phyloP scores from a whole-genome alignment of 2,888 invertebrate genomes.

The Heteromurus nitidus region DNA sequence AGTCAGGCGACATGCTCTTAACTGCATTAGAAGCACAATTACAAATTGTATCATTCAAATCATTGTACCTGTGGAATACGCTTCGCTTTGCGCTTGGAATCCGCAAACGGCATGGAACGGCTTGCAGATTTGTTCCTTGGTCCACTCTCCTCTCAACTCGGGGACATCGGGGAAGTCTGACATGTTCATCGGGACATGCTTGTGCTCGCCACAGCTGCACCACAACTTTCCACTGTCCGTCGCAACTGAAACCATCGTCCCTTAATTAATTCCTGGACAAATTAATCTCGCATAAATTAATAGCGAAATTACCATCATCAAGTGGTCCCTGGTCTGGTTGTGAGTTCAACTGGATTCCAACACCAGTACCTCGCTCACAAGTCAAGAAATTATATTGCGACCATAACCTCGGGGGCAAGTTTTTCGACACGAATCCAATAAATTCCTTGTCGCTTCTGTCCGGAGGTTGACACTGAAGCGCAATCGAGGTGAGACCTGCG shows the following conservation, averaged over 20 bases:
- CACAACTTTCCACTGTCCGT: background rate
- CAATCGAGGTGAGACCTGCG: background rate
- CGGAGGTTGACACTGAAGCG: background rate
- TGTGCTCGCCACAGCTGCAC: background rate
- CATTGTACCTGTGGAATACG: background rate
- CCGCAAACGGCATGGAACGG: constrained; percentile 1
- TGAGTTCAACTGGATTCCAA: background rate
- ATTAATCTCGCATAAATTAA: background rate
- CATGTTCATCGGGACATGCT: background rate
- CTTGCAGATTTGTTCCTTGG: background rate
- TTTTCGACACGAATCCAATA: background rate
- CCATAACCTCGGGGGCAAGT: background rate
- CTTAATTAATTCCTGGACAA: too few species aligned
- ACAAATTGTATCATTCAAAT: background rate
- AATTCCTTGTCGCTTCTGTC: background rate
- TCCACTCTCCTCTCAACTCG: background rate
- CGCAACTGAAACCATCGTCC: background rate
- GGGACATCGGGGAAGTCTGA: background rate
- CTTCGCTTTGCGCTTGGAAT: background rate
- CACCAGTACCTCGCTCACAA: background rate
- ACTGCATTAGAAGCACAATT: background rate
- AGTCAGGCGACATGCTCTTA: too few species aligned
- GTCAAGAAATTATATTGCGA: background rate
- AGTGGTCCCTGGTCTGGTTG: background rate
- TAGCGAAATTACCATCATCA: background rate